Evolutionary conservation across 2,888 invertebrate species (phyloP).

Genomic region (Fabriciana adippe): DNA sequence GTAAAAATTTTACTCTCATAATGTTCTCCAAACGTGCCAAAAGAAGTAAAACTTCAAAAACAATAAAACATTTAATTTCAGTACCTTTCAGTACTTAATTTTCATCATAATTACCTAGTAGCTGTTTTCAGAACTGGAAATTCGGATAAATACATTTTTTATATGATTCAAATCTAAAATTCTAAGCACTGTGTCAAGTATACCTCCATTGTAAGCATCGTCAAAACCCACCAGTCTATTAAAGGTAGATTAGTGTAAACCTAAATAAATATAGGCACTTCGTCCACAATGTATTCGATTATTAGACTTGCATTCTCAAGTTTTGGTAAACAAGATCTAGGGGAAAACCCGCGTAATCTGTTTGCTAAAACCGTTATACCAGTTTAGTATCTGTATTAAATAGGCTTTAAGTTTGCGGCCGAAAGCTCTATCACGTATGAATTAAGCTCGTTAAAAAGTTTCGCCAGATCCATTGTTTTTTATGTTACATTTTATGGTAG

Average conservation of each 20-base stretch:
- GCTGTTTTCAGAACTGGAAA: too few relatives aligned
- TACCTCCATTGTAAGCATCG: neutral
- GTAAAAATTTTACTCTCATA: too few relatives aligned
- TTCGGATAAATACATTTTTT: too few relatives aligned
- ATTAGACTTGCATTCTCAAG: constrained; percentile 22
- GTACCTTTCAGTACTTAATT: too few relatives aligned
- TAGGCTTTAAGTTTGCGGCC: constrained; percentile 29
- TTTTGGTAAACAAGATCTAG: constrained; percentile 31
- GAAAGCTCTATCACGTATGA: constrained; percentile 21
- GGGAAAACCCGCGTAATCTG: constrained; percentile 30
- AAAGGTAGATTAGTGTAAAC: neutral
- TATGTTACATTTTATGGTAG: too few relatives aligned
- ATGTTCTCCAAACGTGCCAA: too few relatives aligned
- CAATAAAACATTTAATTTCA: too few relatives aligned
- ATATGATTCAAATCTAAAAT: neutral
- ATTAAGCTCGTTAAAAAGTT: constrained; percentile 15
- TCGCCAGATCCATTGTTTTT: neutral
- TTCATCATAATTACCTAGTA: too few relatives aligned
- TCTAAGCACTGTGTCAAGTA: neutral
- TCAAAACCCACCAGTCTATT: neutral
- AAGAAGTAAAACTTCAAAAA: too few relatives aligned
- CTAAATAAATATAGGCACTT: constrained; percentile 16
- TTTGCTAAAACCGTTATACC: constrained; percentile 22
- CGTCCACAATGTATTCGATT: constrained; percentile 1
- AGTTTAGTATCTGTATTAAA: constrained; percentile 25